These are phyloP conservation scores for Burhinus bistriatus DNA, from an alignment of 2,113 vertebrate genomes.

Conservation along the genomic window DNA sequence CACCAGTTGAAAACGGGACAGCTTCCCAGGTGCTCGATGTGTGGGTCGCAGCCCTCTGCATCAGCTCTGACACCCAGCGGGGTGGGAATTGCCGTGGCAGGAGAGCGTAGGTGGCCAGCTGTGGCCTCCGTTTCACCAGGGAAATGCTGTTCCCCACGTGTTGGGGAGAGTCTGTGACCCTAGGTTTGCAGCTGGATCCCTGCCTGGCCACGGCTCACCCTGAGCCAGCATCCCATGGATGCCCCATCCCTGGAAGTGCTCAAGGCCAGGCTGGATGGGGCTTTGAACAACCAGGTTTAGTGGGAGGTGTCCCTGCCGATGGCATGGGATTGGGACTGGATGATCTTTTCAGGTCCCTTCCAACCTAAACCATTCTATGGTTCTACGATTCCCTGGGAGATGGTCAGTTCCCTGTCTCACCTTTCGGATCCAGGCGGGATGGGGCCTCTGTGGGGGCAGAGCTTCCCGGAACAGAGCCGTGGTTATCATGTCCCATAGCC, in stretches of 20 bases:
- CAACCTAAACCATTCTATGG: no score
- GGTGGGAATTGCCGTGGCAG: background rate
- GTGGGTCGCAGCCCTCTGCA: fast-evolving
- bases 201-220: fast-evolving
- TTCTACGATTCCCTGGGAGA: background rate
- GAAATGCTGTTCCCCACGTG: fast-evolving
- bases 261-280: no score
- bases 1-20: background rate
- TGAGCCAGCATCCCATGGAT: background rate
- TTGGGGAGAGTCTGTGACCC: fast-evolving
- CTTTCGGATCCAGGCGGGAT: background rate
- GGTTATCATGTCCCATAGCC: fast-evolving
- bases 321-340: no score
- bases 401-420: fast-evolving
- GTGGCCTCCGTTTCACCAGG: fast-evolving
- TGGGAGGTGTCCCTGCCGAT: no score
- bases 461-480: background rate
- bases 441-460: background rate
- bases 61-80: background rate
- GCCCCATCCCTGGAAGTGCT: no score
- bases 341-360: no score
- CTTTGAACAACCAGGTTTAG: no score
- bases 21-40: background rate
- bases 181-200: background rate
- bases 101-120: background rate